These are phyloP conservation scores for Sesamia inferens DNA, from an alignment of 2,888 invertebrate species.

Conservation along the genomic window DNA sequence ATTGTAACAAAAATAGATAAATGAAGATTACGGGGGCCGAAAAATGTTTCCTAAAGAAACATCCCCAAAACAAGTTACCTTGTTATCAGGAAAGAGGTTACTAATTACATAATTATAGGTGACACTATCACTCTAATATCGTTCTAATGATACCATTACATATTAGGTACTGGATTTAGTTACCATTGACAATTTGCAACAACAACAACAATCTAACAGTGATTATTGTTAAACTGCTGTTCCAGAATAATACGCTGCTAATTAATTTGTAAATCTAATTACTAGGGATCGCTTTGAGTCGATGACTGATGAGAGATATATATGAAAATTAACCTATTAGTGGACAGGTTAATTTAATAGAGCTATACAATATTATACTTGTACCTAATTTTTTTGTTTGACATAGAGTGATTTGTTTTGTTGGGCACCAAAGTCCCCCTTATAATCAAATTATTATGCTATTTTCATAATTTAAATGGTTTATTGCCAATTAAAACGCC, in stretches of 20 bases:
- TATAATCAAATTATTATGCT: constrained; percentile 26
- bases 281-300: neutral
- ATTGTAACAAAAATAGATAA: constrained; percentile 23
- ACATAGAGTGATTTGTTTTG: neutral
- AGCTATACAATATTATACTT: neutral
- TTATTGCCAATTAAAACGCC: constrained; percentile 29
- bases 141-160: neutral
- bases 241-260: constrained; percentile 1
- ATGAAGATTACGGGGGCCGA: constrained; percentile 10
- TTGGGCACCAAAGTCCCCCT: neutral
- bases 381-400: neutral
- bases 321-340: neutral
- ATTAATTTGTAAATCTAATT: constrained; percentile 31
- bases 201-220: neutral
- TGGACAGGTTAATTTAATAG: constrained; percentile 6
- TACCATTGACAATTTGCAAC: neutral
- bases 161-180: too few relatives aligned
- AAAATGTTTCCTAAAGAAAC: constrained; percentile 15
- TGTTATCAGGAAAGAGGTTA: neutral
- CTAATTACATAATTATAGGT: neutral
- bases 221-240: constrained; percentile 13
- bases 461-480: constrained; percentile 23
- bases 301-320: neutral
- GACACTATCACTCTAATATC: too few relatives aligned
- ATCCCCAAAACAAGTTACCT: neutral